Evolutionary conservation across 92 coral and sea anemone species (phyloP), one percentile per base, ranked within the genome.

Genomic region (Epizoanthus stellaris): DNA sequence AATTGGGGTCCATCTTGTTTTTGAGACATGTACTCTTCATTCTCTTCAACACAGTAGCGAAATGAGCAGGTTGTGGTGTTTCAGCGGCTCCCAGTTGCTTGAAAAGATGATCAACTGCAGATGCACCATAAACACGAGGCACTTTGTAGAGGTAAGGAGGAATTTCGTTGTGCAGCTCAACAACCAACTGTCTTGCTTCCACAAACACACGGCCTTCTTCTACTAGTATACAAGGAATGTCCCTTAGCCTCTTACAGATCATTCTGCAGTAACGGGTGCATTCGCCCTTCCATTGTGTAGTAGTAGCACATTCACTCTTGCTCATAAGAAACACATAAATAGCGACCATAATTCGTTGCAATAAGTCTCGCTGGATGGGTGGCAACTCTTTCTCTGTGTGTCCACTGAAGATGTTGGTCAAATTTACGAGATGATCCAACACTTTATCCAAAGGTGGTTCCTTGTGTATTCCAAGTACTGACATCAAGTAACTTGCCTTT

Each of bases 361-460:
- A 83, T 5, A 86, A 62, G 3, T 70, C 68, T 4, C 89, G 91
- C 62, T 69, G 61, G 17, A 75, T 25, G 66, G 80, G 62, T 52
- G 91, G 90, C 65, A 85, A 45, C 40, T 92, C 91, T 38, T 76
- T 69, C 75, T 92, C 92, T 6, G 72, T 87, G 19, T 56, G 43
- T 53, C 74, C 82, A 5, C 69, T 62, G 69, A 84, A 80, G n/a
- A 10, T 75, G n/a, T 15, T 76, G 3, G 92, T 77, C 4, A 94
- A 77, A 20, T 80, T 92, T 30, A 54, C 83, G 8, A 88, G 87
- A 65, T 94, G 88, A 21, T 57, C 75, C 4, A 82, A 39, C 49
- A 94, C 95, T 62, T 86, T 89, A 17, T 90, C 88, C 36, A 86
- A 45, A 16, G 94, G 84, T 13, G 98, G 98, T 15, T 88, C 34